phyloP scores from a whole-genome alignment of 2,113 vertebrate genomes.

The Ptychochromis oligacanthus region DNA sequence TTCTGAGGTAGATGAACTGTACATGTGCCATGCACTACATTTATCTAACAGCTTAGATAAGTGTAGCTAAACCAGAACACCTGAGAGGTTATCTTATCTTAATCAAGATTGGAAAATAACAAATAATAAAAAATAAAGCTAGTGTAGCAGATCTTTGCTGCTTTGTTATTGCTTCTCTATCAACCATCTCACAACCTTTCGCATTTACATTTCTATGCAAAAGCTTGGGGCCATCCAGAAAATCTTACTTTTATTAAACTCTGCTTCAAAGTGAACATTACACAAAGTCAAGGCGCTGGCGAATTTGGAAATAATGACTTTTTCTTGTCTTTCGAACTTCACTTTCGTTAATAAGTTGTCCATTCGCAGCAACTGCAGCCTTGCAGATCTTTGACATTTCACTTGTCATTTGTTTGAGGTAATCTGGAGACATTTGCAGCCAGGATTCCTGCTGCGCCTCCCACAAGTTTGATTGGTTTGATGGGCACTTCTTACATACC shows the following conservation, averaged over 20 bases:
- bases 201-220: background rate
- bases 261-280: background rate
- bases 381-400: background rate
- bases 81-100: conserved; percentile 5
- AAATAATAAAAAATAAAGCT: background rate
- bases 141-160: background rate
- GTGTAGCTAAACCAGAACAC: background rate
- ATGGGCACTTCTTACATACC: background rate
- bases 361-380: background rate
- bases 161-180: background rate
- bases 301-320: too few relatives aligned
- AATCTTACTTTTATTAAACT: background rate
- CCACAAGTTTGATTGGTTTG: background rate
- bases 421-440: background rate
- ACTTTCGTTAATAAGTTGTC: background rate
- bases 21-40: background rate
- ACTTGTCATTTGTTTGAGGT: background rate
- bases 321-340: background rate
- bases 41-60: background rate
- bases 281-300: too few relatives aligned
- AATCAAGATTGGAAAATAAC: background rate
- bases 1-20: background rate
- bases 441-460: background rate
- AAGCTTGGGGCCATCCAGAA: background rate
- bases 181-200: background rate